Evolutionary conservation across 2,797 vertebrate genomes (phyloP), one percentile per base, ranked within the genome.

Genomic region (Buceros bicornis): DNA sequence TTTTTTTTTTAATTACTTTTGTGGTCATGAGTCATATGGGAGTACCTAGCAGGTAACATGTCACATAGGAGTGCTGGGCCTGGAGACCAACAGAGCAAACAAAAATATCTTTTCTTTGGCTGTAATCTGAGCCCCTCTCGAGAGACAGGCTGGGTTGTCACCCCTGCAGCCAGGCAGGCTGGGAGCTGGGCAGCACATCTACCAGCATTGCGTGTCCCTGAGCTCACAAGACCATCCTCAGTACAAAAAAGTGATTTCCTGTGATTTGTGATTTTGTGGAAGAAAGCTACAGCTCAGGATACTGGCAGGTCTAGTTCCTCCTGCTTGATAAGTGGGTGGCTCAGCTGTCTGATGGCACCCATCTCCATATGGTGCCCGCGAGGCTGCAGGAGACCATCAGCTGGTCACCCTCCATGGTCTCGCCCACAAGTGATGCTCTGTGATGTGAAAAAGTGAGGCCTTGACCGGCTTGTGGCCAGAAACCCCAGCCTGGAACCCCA

Each of bases 341-440:
- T 72, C 60, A 67, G 37, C 13, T 67, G 25, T 17, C 29, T 21
- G 6, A 60, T 74, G 58, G 13, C 35, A 65, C 28, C 16, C 33
- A 28, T 40, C 35, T 45, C 51, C 1, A 0, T 13, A 50, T 0
- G 0, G 31, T 58, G 13, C 21, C 37, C 35, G 45, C 0, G 1
- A 35, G 35, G 31, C 50, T 48, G 8, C 57, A 70, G 45, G 24
- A 60, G 24, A 60, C 12, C 14, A 48, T 60, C 24, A 60, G 24
- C 13, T 42, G 26, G 22, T 62, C 50, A 81, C 3, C 31, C 5
- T 3, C 24, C 26, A 17, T 5, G 2, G 13, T 79, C 20, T 86
- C 7, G 7, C 20, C 13, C 0, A 0, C 40, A 58, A 48, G 20
- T 29, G 31, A 37, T 33, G 16, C 29, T 72, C 76, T 1, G 1